Conservation (phyloP, 2,113 vertebrate species). For the Zootoca vivipara region DNA sequence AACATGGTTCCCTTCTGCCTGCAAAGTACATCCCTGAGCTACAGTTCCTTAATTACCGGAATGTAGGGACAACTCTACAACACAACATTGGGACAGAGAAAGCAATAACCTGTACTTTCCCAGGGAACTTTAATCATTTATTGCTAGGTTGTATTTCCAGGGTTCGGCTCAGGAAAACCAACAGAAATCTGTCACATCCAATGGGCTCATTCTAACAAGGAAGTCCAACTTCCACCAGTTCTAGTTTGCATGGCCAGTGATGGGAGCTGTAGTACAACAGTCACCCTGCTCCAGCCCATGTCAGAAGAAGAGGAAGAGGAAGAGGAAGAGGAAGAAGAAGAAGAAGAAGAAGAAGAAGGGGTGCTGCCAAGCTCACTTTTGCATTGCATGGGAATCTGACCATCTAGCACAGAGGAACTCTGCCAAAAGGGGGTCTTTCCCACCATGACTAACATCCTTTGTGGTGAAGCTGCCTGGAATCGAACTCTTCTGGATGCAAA, state of each 20-base stretch:
- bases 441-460: neutral
- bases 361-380: too few species aligned
- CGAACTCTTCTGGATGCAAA: neutral
- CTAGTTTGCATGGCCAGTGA: too few species aligned
- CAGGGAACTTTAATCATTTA: neutral
- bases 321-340: too few species aligned
- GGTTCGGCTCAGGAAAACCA: neutral
- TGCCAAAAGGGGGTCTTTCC: too few species aligned
- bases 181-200: too few species aligned
- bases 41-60: neutral
- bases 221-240: too few species aligned
- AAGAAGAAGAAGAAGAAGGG: too few species aligned
- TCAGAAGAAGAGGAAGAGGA: too few species aligned
- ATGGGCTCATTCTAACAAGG: neutral
- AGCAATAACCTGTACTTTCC: too few species aligned
- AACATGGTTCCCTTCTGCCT: neutral
- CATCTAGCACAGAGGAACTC: too few species aligned
- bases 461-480: neutral
- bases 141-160: neutral
- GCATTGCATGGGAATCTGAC: too few species aligned
- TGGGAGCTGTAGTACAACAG: too few species aligned
- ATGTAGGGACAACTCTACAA: neutral
- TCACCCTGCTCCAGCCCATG: neutral
- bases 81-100: neutral
- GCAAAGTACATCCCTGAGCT: neutral